Conservation (phyloP, 2,888 invertebrate genomes). For the Drepana falcataria region DNA sequence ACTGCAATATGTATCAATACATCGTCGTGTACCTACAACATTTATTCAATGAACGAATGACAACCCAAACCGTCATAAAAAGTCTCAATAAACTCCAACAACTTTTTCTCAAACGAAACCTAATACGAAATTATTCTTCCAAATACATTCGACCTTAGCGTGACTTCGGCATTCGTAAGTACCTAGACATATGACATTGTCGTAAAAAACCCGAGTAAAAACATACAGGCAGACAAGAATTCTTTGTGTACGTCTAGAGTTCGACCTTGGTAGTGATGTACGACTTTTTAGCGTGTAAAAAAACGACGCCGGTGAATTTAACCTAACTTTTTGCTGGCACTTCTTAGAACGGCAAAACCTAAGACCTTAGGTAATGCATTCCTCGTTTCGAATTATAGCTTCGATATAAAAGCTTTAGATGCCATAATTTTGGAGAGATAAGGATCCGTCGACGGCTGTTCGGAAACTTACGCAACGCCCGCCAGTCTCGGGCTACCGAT, state of each 20-base stretch:
- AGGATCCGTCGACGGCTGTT: conserved; percentile 40
- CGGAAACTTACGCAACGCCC: conserved; percentile 30
- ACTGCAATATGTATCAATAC: too few relatives aligned
- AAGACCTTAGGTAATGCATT: conserved; percentile 60
- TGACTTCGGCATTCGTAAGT: conserved; percentile 45
- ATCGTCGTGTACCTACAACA: too few relatives aligned
- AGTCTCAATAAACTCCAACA: conserved; percentile 21
- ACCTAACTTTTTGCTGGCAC: conserved; percentile 68
- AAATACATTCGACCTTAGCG: conserved; percentile 66
- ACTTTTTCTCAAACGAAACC: conserved; percentile 39
- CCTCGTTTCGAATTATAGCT: conserved; percentile 49
- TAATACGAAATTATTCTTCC: conserved; percentile 61
- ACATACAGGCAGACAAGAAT: conserved; percentile 64
- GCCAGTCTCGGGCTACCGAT: conserved; percentile 19
- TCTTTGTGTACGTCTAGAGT: conserved; percentile 73
- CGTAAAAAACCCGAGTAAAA: conserved; percentile 63
- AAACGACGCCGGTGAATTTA: conserved; percentile 71
- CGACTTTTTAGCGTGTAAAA: conserved; percentile 65
- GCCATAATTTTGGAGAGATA: conserved; percentile 69
- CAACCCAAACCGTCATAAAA: conserved; percentile 30
- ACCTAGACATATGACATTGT: conserved; percentile 70
- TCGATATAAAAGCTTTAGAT: conserved; percentile 53
- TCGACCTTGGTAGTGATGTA: conserved; percentile 70
- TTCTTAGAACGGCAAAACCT: conserved; percentile 62
- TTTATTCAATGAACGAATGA: not conserved